Conservation (phyloP, 1,140 invertebrate genomes). For the Propsilocerus akamusi region DNA sequence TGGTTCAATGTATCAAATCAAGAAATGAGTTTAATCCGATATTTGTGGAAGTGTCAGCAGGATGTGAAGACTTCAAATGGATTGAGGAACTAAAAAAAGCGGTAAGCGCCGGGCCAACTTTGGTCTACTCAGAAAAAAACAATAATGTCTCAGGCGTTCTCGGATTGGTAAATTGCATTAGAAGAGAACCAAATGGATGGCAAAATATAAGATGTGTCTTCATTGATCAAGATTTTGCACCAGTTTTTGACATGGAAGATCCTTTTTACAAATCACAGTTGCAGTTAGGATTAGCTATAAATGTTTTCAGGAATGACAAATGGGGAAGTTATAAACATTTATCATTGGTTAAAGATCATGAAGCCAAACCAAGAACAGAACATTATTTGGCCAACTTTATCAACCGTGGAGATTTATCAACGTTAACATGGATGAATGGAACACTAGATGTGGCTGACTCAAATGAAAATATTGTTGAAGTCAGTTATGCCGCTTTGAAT, state of each 20-base stretch:
- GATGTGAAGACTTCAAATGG: slow-evolving; percentile 34
- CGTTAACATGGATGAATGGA: slow-evolving; percentile 64
- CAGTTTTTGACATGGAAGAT: too few relatives aligned
- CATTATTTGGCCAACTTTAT: slow-evolving; percentile 64
- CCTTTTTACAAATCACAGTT: slow-evolving; percentile 47
- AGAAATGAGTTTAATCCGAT: slow-evolving; percentile 12
- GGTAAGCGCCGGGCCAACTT: slow-evolving; percentile 26
- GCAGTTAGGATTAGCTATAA: slow-evolving; percentile 55
- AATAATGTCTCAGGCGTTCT: slow-evolving; percentile 53
- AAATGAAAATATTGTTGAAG: slow-evolving; percentile 27
- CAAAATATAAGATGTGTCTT: slow-evolving; percentile 38
- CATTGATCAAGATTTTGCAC: slow-evolving; percentile 42
- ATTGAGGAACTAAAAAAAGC: slow-evolving; percentile 29
- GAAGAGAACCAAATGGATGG: slow-evolving; percentile 45
- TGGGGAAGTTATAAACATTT: slow-evolving; percentile 70
- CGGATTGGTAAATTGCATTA: slow-evolving; percentile 58
- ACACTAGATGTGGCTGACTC: slow-evolving; percentile 23
- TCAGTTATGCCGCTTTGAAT: slow-evolving; percentile 48
- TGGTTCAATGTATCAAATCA: slow-evolving; percentile 17
- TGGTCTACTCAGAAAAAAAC: slow-evolving; percentile 38
- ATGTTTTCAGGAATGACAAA: slow-evolving; percentile 48
- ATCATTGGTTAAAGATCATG: slow-evolving; percentile 19
- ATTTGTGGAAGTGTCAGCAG: slow-evolving; percentile 15
- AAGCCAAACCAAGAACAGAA: slow-evolving; percentile 13
- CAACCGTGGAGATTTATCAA: slow-evolving; percentile 67